These are phyloP conservation scores for Ooceraea biroi DNA, from an alignment of 1,140 invertebrate genomes.

Conservation along the genomic window DNA sequence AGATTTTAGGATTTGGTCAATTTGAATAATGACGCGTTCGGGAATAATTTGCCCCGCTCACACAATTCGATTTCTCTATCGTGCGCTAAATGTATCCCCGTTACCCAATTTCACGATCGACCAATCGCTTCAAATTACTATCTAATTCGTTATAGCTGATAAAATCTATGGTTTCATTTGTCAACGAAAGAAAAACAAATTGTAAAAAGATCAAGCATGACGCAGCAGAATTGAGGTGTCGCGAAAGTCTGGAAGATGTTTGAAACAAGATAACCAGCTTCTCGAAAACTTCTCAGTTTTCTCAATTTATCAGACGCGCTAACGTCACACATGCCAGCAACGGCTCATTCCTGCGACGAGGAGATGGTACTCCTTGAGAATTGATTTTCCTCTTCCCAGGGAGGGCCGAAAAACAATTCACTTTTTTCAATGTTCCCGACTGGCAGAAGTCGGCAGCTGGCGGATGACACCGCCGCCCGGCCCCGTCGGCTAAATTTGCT, in stretches of 20 bases:
- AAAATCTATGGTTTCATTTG: slow-evolving; percentile 11
- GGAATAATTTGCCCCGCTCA: slow-evolving; percentile 44
- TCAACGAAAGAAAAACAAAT: not conserved
- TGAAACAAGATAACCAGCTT: not conserved
- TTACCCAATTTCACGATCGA: slow-evolving; percentile 47
- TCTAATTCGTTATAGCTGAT: slow-evolving; percentile 34
- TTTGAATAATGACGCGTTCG: slow-evolving; percentile 37
- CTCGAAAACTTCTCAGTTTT: too few species aligned
- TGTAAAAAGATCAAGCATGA: not conserved
- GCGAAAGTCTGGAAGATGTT: not conserved
- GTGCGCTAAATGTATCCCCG: slow-evolving; percentile 40
- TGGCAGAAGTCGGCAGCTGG: slow-evolving; percentile 64
- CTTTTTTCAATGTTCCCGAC: slow-evolving; percentile 68
- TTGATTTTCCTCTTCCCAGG: slow-evolving; percentile 32
- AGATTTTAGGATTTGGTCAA: slow-evolving; percentile 47
- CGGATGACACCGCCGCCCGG: slow-evolving; percentile 36
- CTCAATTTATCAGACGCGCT: slow-evolving; percentile 3
- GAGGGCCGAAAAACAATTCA: slow-evolving; percentile 60
- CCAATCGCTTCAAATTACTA: slow-evolving; percentile 48
- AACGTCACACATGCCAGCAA: not conserved
- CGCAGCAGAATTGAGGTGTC: not conserved
- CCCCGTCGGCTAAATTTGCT: slow-evolving; percentile 42
- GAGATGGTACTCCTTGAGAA: not conserved
- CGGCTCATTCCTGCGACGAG: slow-evolving; percentile 15
- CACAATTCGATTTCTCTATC: slow-evolving; percentile 55